phyloP scores from a whole-genome alignment of 64 coral and sea anemone genomes.

The Catalaphyllia jardinei region DNA sequence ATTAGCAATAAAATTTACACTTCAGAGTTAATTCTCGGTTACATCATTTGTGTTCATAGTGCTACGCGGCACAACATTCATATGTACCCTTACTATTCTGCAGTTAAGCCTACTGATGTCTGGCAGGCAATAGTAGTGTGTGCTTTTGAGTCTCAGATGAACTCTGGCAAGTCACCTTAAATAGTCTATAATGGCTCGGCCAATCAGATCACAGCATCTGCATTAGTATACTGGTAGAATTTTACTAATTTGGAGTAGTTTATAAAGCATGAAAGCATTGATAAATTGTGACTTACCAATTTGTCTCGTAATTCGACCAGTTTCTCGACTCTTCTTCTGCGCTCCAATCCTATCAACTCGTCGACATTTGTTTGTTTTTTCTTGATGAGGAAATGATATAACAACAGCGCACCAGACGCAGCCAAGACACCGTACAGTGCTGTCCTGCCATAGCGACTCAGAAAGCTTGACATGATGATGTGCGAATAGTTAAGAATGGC shows the following conservation, averaged over 20 bases:
- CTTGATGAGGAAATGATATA: conserved; percentile 19
- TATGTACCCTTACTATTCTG: too few species aligned
- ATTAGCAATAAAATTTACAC: too few species aligned
- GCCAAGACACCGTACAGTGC: background rate
- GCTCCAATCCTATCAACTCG: background rate
- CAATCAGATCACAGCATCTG: too few species aligned
- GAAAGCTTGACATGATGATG: conserved; percentile 2
- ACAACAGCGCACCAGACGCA: conserved; percentile 1
- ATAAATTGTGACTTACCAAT: conserved; percentile 47
- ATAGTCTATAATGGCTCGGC: too few species aligned
- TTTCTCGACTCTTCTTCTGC: conserved; percentile 71
- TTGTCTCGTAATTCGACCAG: conserved; percentile 68
- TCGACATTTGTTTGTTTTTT: conserved; percentile 26
- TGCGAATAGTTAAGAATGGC: background rate
- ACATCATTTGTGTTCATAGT: too few species aligned
- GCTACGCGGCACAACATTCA: too few species aligned
- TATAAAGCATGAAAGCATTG: background rate
- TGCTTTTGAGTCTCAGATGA: too few species aligned
- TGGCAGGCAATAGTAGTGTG: too few species aligned
- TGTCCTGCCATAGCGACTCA: background rate
- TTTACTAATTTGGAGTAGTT: background rate
- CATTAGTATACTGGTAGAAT: too few species aligned
- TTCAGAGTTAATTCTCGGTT: too few species aligned
- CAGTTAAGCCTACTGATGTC: too few species aligned
- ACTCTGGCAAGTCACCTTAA: too few species aligned